Evolutionary conservation across 2,888 invertebrate species (phyloP), one percentile per base, ranked within the genome.

Genomic region (Melangyna quadrimaculata): DNA sequence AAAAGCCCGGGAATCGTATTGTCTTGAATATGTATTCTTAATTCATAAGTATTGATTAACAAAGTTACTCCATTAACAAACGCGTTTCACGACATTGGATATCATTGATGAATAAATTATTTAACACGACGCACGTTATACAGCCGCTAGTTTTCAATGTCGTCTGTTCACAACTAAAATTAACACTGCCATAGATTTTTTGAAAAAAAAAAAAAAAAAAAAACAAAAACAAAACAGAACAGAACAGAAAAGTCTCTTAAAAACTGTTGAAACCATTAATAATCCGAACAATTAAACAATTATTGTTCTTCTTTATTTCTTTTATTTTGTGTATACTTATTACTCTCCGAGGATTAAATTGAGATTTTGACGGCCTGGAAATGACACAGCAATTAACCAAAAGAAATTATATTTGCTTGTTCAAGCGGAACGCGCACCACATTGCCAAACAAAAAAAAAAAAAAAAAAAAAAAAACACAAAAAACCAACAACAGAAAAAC

Each of bases 351-450:
- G 72, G 32, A 72, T 67, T 65, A 48, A 53, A 43, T 73, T 45
- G 51, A 71, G 61, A 71, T 63, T 63, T 69, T 73, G 45, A 70
- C 48, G 55, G 55, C 55, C 83, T 83, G 83, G 35, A 51, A 37
- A 40, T 83, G 83, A 83, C 83, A 83, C 17, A 57, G 70, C 79
- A 83, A 83, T 83, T 83, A 83, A 70, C 57, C 63, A 63, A 83
- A 79, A 40, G 43, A 73, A 79, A 79, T 78, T 69, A 51, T 73
- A 78, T 83, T 78, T 78, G 78, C 53, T 53, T 43, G 67, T 59
- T 53, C 53, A 17, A 51, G 37, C 17, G 37, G 61, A 67, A 63
- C 40, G 61, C 19, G 24, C 59, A 53, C 12, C 63, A 35, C 53
- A 51, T 69, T 37, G 55, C 55, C 29, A 40, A 29, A 40, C 14